phyloP scores from a whole-genome alignment of 2,113 vertebrate genomes.

The Tylochromis polylepis region DNA sequence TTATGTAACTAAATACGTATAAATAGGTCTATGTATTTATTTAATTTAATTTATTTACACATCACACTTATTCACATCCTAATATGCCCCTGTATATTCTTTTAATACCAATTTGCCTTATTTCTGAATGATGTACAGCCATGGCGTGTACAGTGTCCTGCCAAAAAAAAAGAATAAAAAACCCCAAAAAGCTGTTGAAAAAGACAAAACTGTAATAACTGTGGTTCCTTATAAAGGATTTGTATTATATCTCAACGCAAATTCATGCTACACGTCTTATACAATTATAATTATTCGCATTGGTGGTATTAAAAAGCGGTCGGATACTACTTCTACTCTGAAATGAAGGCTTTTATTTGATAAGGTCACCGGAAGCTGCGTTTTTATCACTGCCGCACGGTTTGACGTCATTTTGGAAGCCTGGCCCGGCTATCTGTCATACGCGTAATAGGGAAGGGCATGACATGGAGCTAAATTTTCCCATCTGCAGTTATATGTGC shows the following conservation, averaged over 20 bases:
- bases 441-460: slow-evolving; percentile 20
- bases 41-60: neutral
- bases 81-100: neutral
- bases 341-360: slow-evolving; percentile 15
- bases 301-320: neutral
- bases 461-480: slow-evolving; percentile 26
- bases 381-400: neutral
- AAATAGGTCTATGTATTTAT: neutral
- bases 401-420: slow-evolving; percentile 40
- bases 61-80: neutral
- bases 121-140: neutral
- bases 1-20: neutral
- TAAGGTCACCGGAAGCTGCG: neutral
- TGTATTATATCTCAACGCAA: neutral
- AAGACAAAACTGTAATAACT: neutral
- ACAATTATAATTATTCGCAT: neutral
- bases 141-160: neutral
- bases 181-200: neutral
- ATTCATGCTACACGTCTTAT: neutral
- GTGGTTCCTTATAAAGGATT: neutral
- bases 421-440: slow-evolving; percentile 37
- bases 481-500: neutral
- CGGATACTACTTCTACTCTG: neutral
- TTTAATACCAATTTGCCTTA: neutral
- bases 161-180: neutral